Conservation (phyloP, 2,797 vertebrate genomes). For the Syngnathus rostellatus region DNA sequence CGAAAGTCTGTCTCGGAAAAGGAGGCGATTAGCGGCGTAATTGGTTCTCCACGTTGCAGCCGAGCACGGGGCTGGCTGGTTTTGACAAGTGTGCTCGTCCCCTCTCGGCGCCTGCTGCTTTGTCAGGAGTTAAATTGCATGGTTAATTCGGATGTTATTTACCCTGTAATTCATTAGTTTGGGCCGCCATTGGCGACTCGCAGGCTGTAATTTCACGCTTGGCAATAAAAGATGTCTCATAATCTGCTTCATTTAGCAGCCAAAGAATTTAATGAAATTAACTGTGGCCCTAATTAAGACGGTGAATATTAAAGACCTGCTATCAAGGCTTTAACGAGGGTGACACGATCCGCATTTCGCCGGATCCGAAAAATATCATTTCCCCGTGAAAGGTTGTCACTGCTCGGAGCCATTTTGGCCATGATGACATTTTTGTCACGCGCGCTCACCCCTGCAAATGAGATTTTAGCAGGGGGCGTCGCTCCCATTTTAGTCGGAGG, state of each 20-base stretch:
- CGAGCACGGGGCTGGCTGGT: constrained; percentile 47
- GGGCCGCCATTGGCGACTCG: constrained; percentile 89
- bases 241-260: constrained; percentile 99
- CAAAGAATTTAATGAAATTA: constrained; percentile 99
- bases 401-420: constrained; percentile 66
- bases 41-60: constrained; percentile 68
- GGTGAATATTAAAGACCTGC: constrained; percentile 97
- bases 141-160: constrained; percentile 97
- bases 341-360: constrained; percentile 79
- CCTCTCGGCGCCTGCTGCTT: constrained; percentile 64
- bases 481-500: constrained; percentile 40
- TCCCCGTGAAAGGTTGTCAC: constrained; percentile 79
- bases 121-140: constrained; percentile 89
- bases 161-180: constrained; percentile 98
- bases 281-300: constrained; percentile 98
- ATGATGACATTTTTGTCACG: constrained; percentile 70
- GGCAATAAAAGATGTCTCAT: constrained; percentile 99
- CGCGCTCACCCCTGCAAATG: constrained; percentile 66
- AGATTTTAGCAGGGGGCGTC: constrained; percentile 34
- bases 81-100: constrained; percentile 53
- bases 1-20: neutral
- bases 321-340: constrained; percentile 85
- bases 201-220: constrained; percentile 99
- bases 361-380: constrained; percentile 72
- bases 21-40: constrained; percentile 2